These are phyloP conservation scores for Drepana arcuata DNA, from an alignment of 1,140 invertebrate genomes.

Conservation along the genomic window DNA sequence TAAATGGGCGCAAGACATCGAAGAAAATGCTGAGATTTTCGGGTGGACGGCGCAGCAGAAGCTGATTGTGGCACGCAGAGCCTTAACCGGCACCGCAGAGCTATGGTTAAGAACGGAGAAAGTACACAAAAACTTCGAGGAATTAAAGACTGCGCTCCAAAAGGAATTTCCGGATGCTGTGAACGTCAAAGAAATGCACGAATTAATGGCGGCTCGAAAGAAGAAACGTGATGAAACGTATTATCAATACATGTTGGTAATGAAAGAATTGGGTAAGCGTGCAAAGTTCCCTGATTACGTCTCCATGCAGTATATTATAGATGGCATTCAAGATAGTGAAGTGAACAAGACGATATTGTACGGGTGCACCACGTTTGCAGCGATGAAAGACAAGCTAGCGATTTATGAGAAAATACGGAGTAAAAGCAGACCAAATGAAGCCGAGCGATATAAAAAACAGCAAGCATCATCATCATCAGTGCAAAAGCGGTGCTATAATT, in stretches of 20 bases:
- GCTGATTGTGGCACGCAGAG: slow-evolving; percentile 12
- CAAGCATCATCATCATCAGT: neutral
- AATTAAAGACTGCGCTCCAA: slow-evolving; percentile 9
- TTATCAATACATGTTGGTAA: slow-evolving; percentile 16
- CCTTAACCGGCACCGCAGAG: slow-evolving; percentile 8
- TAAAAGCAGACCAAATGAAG: neutral
- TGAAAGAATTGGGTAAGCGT: slow-evolving; percentile 16
- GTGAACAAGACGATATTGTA: slow-evolving; percentile 14
- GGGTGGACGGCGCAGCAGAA: slow-evolving; percentile 14
- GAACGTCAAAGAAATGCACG: slow-evolving; percentile 16
- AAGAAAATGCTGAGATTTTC: slow-evolving; percentile 20
- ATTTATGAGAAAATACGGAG: slow-evolving; percentile 1
- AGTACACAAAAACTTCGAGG: slow-evolving; percentile 15
- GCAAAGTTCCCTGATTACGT: slow-evolving; percentile 20
- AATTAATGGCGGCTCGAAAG: slow-evolving; percentile 13
- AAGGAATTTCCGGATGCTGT: slow-evolving; percentile 17
- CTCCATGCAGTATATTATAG: slow-evolving; percentile 19
- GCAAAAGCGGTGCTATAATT: neutral
- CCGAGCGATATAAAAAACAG: neutral
- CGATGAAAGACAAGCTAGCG: slow-evolving; percentile 7
- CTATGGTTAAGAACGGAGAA: slow-evolving; percentile 17
- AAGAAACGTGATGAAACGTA: slow-evolving; percentile 11
- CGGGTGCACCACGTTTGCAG: slow-evolving; percentile 7
- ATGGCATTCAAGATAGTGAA: slow-evolving; percentile 12
- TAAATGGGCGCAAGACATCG: slow-evolving; percentile 16